Evolutionary conservation across 2,888 invertebrate genomes (phyloP), one percentile per base, ranked within the genome.

Genomic region (Venusia cambrica): DNA sequence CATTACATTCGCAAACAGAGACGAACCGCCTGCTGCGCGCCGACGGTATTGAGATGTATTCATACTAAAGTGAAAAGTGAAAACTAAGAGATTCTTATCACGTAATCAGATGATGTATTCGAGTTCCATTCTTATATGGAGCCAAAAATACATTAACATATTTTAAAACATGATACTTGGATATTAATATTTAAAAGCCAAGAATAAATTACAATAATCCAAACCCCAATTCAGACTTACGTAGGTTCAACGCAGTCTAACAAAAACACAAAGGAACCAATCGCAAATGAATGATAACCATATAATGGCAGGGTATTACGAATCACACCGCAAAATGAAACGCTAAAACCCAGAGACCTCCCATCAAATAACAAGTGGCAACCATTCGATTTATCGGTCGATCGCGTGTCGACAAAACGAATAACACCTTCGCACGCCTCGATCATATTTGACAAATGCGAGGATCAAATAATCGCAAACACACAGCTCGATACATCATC

Each of bases 401-500:
- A 75, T 78, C 73, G 74, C 71, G 69, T 77, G 76, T 76, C 74
- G 71, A 73, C 74, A 72, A 75, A 76, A 76, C 67, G 75, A 74
- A 73, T 65, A 74, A 73, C 74, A 73, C 67, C 66, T 71, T 72
- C 62, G 64, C 67, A 62, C 60, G 57, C 66, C 67, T 69, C 72
- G 62, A 73, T 76, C 73, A 73, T 71, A 70, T 71, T 73, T 75
- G 73, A 77, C 75, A 73, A 75, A 78, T 73, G 72, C 61, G 51
- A 52, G 64, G 68, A 67, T 72, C 70, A 66, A 70, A 71, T 71
- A 70, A 70, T 70, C 68, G 66, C 68, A 62, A 70, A 67, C 55
- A 62, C 53, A 45, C 54, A 53, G 55, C 45, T 37, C 37, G 11
- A 38, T 22, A 30, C 19, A 36, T 42, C n/a, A n/a, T 49, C 43